Base-by-base conservation (phyloP, 1,140 invertebrate genomes). In the Danaus melanippus region DNA sequence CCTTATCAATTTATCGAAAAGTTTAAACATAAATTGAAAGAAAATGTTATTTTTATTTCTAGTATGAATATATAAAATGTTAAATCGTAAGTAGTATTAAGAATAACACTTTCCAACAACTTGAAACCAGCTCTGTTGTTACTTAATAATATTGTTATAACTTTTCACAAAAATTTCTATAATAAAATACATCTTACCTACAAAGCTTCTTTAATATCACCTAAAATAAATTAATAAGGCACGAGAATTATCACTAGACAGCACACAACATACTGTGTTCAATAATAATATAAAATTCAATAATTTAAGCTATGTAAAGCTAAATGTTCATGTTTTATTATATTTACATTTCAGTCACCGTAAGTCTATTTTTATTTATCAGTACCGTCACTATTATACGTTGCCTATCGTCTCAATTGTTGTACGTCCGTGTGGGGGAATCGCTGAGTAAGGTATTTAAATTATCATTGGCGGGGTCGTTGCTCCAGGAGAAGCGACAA, bases 201-300 rank as follows among this genome's bases (percentile, higher is more conserved):
- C 62, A 62, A 69, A 70, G 52, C 64, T 76, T 78, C 71, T 67
- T 74, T 77, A 69, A 69, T 64, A 73, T 80, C 66, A 71, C 76
- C 81, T 84, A 84, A 84, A 84, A 84, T 86, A 86, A 86, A 81
- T 84, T 84, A 84, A 84, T 84, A 84, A 86, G 81, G 81, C 84
- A 86, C 84, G 73, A 83, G 67, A 78, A 78, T 78, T 84, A 84
- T 83, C 83, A 84, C 79, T 84, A 84, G 66, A 78, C 64, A 73
- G 80, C 76, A 77, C 73, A 63, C 62, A 69, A 57, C 62, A 73
- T 67, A 60, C 69, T 74, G 68, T 69, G 70, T 76, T 62, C 72
- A 74, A 73, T 69, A 62, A 66, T 69, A 67, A 76, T 62, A 73
- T 78, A 3, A 32, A 32, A 4, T 32, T 70, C 69, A 69, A 67